Evolutionary conservation across 2,888 invertebrate species (phyloP).

Genomic region (Escarpia spicata): DNA sequence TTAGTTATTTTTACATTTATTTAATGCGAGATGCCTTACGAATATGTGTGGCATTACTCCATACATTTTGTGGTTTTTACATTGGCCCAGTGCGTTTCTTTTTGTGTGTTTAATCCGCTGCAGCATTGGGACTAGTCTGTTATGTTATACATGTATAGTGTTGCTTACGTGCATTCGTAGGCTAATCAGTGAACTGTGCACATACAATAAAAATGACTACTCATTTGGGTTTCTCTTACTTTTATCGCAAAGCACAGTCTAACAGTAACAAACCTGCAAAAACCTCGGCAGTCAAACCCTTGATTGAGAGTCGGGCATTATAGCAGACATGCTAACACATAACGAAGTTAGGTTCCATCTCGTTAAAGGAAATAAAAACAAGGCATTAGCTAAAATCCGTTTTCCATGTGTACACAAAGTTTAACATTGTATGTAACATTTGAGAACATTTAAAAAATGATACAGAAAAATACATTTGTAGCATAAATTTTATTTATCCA

Average conservation of each 20-base stretch:
- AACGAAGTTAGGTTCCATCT: too few relatives aligned
- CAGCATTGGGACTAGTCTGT: neutral
- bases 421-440: too few relatives aligned
- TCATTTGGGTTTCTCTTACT: neutral
- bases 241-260: neutral
- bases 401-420: too few relatives aligned
- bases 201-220: neutral
- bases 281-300: too few relatives aligned
- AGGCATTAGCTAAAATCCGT: too few relatives aligned
- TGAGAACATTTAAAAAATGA: too few relatives aligned
- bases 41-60: neutral
- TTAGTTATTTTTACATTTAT: neutral
- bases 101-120: neutral
- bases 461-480: too few relatives aligned
- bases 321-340: too few relatives aligned
- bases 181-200: neutral
- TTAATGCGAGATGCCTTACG: neutral
- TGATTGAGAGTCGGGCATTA: too few relatives aligned
- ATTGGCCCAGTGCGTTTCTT: neutral
- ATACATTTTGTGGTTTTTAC: neutral
- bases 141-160: neutral
- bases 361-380: too few relatives aligned
- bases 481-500: too few relatives aligned
- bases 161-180: neutral
- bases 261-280: too few relatives aligned